Conservation (phyloP, 2,888 invertebrate species). For the Phengaris arion region DNA sequence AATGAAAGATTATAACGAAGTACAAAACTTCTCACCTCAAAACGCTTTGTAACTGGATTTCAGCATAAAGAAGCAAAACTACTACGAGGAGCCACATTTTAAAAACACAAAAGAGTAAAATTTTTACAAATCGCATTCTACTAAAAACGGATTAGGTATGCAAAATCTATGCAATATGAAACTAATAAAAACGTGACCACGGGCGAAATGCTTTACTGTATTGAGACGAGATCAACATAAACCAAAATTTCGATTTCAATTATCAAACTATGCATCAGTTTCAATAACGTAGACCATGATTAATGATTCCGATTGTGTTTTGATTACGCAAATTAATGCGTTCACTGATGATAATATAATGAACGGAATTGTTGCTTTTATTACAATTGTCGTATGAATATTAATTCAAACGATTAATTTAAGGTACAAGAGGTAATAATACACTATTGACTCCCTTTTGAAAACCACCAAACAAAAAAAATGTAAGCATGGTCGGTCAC, state of each 20-base stretch:
- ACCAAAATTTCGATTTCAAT: background rate
- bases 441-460: too few species aligned
- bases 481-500: too few species aligned
- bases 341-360: background rate
- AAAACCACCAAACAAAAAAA: too few species aligned
- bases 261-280: background rate
- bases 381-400: background rate
- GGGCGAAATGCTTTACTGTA: background rate
- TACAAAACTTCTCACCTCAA: too few species aligned
- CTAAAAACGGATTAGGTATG: background rate
- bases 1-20: too few species aligned
- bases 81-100: too few species aligned
- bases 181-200: background rate
- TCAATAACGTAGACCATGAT: slow-evolving; percentile 4
- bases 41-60: too few species aligned
- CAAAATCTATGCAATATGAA: background rate
- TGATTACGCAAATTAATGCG: slow-evolving; percentile 9
- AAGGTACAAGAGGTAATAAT: too few species aligned
- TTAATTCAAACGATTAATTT: too few species aligned
- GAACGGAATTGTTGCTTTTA: background rate
- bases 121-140: background rate
- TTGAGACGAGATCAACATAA: background rate
- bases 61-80: too few species aligned
- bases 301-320: background rate
- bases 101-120: too few species aligned